Evolutionary conservation across 30 jellyfish, hydroid and myxozoan genomes (phyloP).

Genomic region (Cassiopea xamachana): DNA sequence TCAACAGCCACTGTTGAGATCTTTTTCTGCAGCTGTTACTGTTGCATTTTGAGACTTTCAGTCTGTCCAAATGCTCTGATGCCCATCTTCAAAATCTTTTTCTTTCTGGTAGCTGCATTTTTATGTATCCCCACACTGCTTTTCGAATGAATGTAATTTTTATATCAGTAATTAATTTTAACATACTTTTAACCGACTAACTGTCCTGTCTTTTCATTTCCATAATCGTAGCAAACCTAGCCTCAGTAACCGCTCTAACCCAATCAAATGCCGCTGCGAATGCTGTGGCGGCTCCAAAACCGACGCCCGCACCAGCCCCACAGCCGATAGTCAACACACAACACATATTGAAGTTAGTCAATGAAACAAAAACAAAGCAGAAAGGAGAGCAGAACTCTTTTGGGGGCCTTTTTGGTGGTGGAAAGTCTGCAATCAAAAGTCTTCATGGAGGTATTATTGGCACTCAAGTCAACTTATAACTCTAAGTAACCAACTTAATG

Average conservation of each 20-base stretch:
- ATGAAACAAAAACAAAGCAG: slow-evolving; percentile 7
- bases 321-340: slow-evolving; percentile 31
- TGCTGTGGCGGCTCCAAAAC: slow-evolving; percentile 44
- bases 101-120: background rate
- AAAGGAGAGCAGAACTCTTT: slow-evolving; percentile 48
- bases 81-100: no score
- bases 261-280: slow-evolving; percentile 49
- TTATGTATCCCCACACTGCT: background rate
- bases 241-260: slow-evolving; percentile 58
- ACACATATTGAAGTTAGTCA: background rate
- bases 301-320: slow-evolving; percentile 69
- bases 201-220: background rate
- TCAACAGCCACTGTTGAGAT: no score
- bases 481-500: background rate
- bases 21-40: no score
- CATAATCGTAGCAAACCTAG: slow-evolving; percentile 61
- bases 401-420: slow-evolving; percentile 70
- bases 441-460: slow-evolving; percentile 91
- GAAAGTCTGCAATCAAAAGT: slow-evolving; percentile 69
- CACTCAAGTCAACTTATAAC: background rate
- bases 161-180: background rate
- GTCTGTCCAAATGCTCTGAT: no score
- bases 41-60: no score
- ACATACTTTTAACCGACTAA: background rate
- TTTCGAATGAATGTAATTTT: background rate